Percentiles rank a stretch among this genome's conserved stretches.
Evolutionary conservation across 2,797 vertebrate species (phyloP).

Genomic region (Cyprinodon diabolis): DNA sequence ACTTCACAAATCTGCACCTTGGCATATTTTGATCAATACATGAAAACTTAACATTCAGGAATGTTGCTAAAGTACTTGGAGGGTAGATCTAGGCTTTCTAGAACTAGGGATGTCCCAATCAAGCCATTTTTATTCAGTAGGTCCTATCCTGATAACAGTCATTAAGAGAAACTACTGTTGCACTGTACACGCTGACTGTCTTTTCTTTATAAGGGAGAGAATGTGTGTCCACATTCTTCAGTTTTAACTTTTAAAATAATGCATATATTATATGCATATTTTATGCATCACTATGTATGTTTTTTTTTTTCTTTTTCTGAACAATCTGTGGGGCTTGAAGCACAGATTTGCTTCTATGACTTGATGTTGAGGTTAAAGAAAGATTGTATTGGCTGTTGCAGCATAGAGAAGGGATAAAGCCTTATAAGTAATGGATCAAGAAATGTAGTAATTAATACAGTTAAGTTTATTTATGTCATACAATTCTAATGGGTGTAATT

Average conservation of each 20-base stretch:
- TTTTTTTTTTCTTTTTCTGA: background rate
- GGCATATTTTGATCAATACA: conserved; percentile 24
- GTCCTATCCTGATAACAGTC: background rate
- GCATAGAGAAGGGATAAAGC: background rate
- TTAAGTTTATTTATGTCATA: background rate
- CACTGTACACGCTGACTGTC: background rate
- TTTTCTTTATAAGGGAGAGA: background rate
- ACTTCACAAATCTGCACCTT: conserved; percentile 2
- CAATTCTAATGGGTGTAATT: background rate
- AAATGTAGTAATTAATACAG: background rate
- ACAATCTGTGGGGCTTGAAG: background rate
- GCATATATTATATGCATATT: background rate
- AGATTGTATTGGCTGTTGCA: background rate
- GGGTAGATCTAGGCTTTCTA: background rate
- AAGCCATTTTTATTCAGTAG: background rate
- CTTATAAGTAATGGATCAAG: background rate
- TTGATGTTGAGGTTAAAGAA: background rate
- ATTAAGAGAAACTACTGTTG: background rate
- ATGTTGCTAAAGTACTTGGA: background rate
- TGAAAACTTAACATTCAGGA: conserved; percentile 12
- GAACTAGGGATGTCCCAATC: background rate
- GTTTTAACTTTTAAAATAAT: background rate
- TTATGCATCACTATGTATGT: no score
- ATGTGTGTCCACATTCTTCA: background rate
- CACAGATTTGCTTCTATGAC: no score